Percentiles rank a stretch among this genome's conserved stretches.
Conservation (phyloP, 2,113 vertebrate species). For the Jacana jacana region DNA sequence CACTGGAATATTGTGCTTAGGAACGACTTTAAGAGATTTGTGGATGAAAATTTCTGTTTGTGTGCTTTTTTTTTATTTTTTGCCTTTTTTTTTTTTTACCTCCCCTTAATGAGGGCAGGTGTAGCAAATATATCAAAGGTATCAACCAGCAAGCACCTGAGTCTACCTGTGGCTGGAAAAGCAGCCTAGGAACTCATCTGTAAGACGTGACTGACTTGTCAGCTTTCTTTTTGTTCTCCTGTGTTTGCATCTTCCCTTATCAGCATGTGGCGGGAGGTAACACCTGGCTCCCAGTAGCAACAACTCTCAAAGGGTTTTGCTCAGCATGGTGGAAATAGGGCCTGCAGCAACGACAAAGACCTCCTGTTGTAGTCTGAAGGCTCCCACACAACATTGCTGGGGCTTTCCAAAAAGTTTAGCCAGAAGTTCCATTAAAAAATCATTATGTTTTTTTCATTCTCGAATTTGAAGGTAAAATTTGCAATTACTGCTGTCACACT, state of each 20-base stretch:
- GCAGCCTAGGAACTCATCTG: not conserved
- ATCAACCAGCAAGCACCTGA: not conserved
- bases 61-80: not conserved
- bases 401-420: not conserved
- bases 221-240: not conserved
- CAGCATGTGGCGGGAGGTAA: not conserved
- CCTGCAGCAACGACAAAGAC: not conserved
- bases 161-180: conserved; percentile 6
- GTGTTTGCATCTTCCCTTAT: not conserved
- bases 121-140: not conserved
- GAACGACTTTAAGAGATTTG: not conserved
- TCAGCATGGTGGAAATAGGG: not conserved
- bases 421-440: not conserved
- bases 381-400: not conserved
- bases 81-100: accelerated
- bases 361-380: not conserved
- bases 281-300: not conserved
- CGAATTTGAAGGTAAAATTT: not conserved
- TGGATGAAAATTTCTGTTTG: not conserved
- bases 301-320: not conserved
- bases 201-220: not conserved
- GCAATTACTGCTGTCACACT: accelerated
- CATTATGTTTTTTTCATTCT: not conserved
- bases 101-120: not conserved
- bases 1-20: not conserved